phyloP scores from a whole-genome alignment of 2,888 invertebrate species.

The Calliscelio sp. region DNA sequence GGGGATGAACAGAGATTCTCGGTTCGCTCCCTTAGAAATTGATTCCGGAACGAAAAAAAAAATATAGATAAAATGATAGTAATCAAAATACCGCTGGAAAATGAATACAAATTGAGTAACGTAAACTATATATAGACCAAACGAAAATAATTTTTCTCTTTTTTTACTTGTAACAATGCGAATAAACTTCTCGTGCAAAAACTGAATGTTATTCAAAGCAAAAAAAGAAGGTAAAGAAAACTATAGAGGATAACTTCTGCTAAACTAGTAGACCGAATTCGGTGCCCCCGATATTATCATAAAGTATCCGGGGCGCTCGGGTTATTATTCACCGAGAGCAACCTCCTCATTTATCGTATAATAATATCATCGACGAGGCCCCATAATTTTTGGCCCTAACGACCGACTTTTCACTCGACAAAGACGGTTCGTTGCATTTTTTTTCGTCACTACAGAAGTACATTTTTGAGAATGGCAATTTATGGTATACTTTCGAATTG shows the following conservation, averaged over 20 bases:
- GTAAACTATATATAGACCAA: too few relatives aligned
- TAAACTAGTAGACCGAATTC: constrained; percentile 50
- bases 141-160: too few relatives aligned
- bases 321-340: constrained; percentile 61
- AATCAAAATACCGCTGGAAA: too few relatives aligned
- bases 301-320: constrained; percentile 53
- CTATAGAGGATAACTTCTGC: constrained; percentile 24
- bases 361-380: constrained; percentile 68
- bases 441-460: constrained; percentile 23
- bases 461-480: constrained; percentile 35
- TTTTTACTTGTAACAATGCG: too few relatives aligned
- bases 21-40: constrained; percentile 50
- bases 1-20: constrained; percentile 60
- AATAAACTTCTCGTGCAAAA: too few relatives aligned
- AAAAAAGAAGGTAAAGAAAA: not conserved
- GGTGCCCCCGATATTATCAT: constrained; percentile 69
- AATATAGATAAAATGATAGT: constrained; percentile 10
- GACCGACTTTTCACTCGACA: constrained; percentile 67
- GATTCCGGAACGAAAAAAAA: constrained; percentile 17
- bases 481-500: constrained; percentile 45
- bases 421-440: constrained; percentile 52
- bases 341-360: constrained; percentile 69
- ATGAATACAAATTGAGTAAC: too few relatives aligned
- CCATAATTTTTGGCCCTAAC: constrained; percentile 65
- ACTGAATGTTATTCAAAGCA: not conserved